Evolutionary conservation across 2,113 vertebrate genomes (phyloP), one percentile per base, ranked within the genome.

Genomic region (Piprites chloris): DNA sequence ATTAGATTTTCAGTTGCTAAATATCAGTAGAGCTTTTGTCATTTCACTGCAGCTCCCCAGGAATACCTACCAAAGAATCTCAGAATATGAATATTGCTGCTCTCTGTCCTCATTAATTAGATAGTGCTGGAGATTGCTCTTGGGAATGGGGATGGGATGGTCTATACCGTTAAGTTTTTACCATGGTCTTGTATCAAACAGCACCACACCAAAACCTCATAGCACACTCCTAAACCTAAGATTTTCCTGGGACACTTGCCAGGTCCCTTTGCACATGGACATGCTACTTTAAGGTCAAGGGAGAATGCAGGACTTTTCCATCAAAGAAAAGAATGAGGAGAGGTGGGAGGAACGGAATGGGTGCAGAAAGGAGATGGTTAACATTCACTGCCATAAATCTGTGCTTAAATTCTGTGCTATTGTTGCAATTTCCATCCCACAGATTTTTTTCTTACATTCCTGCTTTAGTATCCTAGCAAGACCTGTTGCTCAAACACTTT

Each of bases 11-110:
- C 5, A 2, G 59, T 23, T 74, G 63, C 72, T 93, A 95, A 84
- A 71, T 80, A 93, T 35, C 68, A 59, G 79, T 41, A 50, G 21
- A 89, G 21, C 72, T 88, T 92, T 84, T 83, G 67, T 69, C 46
- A 62, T 74, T 83, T 68, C 55, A 62, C 11, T 77, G 79, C 63
- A 88, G 26, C 72, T 92, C 55, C 55, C 52, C 75, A 88, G 55
- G 55, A 88, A 88, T 20, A 86, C 12, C 4, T 35, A 79, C 47
- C 14, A 73, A 82, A 81, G n/a, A 33, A 23, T 67, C 55, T 93
- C 63, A 80, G 39, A 87, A 88, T 50, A 26, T 16, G 46, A 73
- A 71, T 76, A 69, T 6, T 71, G 28, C 32, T 66, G 44, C 11
- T 58, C 13, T 82, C 49, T n/a, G 14, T 49, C 14, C 35, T 85